Percentiles rank a stretch among this genome's conserved stretches.
phyloP scores from a whole-genome alignment of 1,140 invertebrate species.

The Caenorhabditis tropicalis region DNA sequence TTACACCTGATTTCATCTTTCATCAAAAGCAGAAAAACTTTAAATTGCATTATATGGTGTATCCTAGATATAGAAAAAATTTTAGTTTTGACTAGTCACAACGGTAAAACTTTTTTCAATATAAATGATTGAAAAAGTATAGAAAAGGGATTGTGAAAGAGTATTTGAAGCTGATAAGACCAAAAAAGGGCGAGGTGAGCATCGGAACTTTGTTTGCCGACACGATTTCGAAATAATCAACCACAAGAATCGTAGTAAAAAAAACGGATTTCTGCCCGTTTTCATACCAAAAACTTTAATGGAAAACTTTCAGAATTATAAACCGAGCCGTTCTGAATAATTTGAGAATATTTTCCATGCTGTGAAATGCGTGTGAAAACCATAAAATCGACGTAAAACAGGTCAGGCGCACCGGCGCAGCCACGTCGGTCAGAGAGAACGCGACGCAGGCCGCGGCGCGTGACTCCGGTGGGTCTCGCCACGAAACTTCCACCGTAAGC shows the following conservation, averaged over 20 bases:
- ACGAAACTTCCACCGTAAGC: not conserved
- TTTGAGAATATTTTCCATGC: not conserved
- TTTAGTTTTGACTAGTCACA: too few species aligned
- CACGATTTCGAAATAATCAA: constrained; percentile 35
- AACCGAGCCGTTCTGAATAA: not conserved
- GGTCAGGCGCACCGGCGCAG: constrained; percentile 39
- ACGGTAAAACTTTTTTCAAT: too few species aligned
- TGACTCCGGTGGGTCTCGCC: not conserved
- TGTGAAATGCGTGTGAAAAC: constrained; percentile 10
- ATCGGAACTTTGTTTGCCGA: constrained; percentile 18
- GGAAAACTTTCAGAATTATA: not conserved
- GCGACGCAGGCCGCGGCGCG: constrained; percentile 40
- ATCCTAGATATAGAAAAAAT: too few species aligned
- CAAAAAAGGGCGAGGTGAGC: not conserved
- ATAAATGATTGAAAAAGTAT: not conserved
- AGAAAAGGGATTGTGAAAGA: not conserved
- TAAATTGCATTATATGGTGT: too few species aligned
- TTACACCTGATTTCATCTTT: not conserved
- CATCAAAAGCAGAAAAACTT: not conserved
- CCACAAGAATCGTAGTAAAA: not conserved
- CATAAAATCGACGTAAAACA: constrained; percentile 11
- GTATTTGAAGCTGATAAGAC: constrained; percentile 6
- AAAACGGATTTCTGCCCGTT: not conserved
- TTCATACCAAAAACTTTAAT: too few species aligned
- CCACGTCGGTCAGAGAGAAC: not conserved